Conservation (phyloP, 2,113 vertebrate species). For the Menidia beryllina region DNA sequence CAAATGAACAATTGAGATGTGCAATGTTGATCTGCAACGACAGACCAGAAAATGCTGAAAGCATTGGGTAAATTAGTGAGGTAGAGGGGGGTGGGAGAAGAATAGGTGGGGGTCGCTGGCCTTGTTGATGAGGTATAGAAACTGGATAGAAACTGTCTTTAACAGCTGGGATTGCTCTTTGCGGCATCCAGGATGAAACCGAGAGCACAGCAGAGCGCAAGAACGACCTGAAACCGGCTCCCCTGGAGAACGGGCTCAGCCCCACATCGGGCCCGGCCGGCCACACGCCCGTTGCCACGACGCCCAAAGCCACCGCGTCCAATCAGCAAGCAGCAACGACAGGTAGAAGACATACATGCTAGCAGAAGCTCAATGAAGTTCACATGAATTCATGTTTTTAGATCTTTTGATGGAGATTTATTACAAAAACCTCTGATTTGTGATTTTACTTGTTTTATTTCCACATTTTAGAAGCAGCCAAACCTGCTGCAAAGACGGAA, state of each 20-base stretch:
- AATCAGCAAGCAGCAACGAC: slow-evolving; percentile 60
- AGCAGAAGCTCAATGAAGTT: accelerated
- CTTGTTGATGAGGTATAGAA: too few relatives aligned
- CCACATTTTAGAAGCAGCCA: slow-evolving; percentile 85
- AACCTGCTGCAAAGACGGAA: slow-evolving; percentile 93
- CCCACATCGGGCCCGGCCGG: slow-evolving; percentile 87
- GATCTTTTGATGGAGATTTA: neutral
- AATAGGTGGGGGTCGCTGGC: too few relatives aligned
- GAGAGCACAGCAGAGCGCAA: slow-evolving; percentile 86
- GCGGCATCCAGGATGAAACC: slow-evolving; percentile 81
- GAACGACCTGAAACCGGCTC: slow-evolving; percentile 86
- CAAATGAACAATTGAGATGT: too few relatives aligned
- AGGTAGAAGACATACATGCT: slow-evolving; percentile 20
- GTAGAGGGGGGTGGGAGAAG: too few relatives aligned
- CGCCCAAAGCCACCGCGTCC: slow-evolving; percentile 67
- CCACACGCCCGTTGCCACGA: slow-evolving; percentile 58
- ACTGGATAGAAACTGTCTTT: too few relatives aligned
- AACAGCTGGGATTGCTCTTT: neutral
- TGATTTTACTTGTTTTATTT: neutral
- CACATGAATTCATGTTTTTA: too few relatives aligned
- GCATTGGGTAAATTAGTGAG: too few relatives aligned
- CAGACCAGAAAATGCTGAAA: too few relatives aligned
- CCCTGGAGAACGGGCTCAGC: slow-evolving; percentile 92
- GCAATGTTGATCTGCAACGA: too few relatives aligned
- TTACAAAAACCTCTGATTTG: neutral